Conservation (phyloP, 2,797 vertebrate species). For the Thripadectes ignobilis region DNA sequence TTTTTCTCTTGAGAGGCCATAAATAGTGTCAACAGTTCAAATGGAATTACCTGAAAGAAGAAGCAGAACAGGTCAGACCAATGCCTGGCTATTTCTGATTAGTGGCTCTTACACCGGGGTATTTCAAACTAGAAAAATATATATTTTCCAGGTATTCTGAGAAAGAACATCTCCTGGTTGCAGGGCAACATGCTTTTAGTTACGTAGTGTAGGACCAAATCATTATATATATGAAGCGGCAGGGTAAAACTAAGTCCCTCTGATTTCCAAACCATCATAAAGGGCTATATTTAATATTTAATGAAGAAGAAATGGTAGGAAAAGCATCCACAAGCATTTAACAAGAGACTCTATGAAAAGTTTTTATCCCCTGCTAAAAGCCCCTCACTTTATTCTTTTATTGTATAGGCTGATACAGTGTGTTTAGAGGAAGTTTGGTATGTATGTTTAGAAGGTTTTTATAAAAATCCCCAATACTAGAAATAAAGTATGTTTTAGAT, state of each 20-base stretch:
- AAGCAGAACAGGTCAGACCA: background rate
- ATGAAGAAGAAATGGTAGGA: conserved; percentile 67
- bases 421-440: conserved; percentile 47
- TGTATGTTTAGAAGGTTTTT: conserved; percentile 61
- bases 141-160: conserved; percentile 9
- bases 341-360: conserved; percentile 21
- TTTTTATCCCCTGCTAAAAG: conserved; percentile 63
- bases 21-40: background rate
- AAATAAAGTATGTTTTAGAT: conserved; percentile 41
- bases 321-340: conserved; percentile 64
- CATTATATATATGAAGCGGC: conserved; percentile 42
- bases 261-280: conserved; percentile 66
- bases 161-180: background rate
- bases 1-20: background rate
- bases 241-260: conserved; percentile 55
- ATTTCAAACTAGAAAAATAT: background rate
- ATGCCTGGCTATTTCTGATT: background rate
- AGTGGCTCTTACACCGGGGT: background rate
- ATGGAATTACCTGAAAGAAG: background rate
- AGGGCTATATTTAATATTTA: conserved; percentile 70
- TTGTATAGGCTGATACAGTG: conserved; percentile 43
- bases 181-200: conserved; percentile 37
- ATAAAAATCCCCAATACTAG: conserved; percentile 48
- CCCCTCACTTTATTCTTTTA: conserved; percentile 47
- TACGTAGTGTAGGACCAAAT: conserved; percentile 30